Base-by-base conservation (phyloP, 2,888 invertebrate species). In the Leucophora obtusa region DNA sequence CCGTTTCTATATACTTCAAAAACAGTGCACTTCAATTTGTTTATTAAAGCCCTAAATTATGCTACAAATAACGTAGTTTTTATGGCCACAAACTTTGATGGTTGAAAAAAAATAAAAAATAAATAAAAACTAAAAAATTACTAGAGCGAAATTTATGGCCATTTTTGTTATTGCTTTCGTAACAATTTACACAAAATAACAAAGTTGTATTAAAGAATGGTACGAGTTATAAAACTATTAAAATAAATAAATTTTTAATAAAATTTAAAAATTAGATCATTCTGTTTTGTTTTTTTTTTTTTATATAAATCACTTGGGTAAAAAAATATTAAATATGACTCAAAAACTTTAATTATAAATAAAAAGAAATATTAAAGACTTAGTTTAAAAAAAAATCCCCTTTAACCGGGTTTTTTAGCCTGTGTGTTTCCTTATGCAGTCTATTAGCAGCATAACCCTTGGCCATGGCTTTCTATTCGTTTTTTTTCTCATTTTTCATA, bases 11-110 rank as follows among this genome's bases (percentile, higher is more conserved):
- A 47, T 47, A 18, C 38, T 35, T 59, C 35, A 59, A 59, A 59
- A 59, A 17, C 43, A 43, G 10, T n/a, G n/a, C 38, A 59, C 43
- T 59, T 59, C 38, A 38, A 43, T 59, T 17, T n/a, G n/a, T 59
- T 59, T 14, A 43, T 43, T 59, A 56, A n/a, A 58, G 59, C 59
- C 59, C 18, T 38, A 59, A 59, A 59, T 43, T 58, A 58, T 35
- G 58, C 58, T 58, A 17, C 15, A 58, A 58, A 33, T 35, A n/a
- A 58, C 33, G 58, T 17, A 9, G 58, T 35, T 33, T 17, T 33
- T 58, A 58, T n/a, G 58, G 35, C 58, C 58, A 28, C 58, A 58
- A 33, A 58, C 28, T 10, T 33, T 58, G n/a, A 15, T 58, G 33
- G 58, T 5, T 35, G 11, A 15, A 35, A 35, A 47, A 38, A 11